phyloP scores from a whole-genome alignment of 2,888 invertebrate species.

The Pristionchus entomophagus region DNA sequence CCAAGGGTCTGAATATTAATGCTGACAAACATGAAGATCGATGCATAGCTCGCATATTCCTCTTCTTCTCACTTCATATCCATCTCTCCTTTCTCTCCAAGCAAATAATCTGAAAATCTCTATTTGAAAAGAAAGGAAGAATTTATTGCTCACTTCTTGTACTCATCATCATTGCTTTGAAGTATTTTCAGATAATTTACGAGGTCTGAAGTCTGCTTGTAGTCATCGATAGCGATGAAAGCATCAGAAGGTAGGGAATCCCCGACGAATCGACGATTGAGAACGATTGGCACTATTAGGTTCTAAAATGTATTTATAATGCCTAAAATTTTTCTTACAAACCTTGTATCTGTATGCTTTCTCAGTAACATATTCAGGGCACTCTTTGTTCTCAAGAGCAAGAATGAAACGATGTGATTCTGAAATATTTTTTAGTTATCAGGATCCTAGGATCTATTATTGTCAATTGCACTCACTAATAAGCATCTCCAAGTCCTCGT shows the following conservation, averaged over 20 bases:
- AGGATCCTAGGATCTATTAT: background rate
- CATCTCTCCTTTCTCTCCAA: background rate
- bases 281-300: conserved; percentile 7
- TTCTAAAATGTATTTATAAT: background rate
- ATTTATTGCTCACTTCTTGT: background rate
- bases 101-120: conserved; percentile 6
- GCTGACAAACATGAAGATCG: conserved; percentile 20
- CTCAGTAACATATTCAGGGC: background rate
- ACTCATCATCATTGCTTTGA: background rate
- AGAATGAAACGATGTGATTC: conserved; percentile 15
- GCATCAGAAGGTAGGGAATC: background rate
- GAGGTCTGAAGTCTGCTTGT: background rate
- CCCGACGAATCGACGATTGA: background rate
- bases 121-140: background rate
- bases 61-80: background rate
- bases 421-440: background rate
- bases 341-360: conserved; percentile 32
- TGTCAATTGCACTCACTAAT: background rate
- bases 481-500: background rate
- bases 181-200: background rate
- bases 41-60: conserved; percentile 10
- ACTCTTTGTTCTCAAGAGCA: background rate
- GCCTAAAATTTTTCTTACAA: background rate
- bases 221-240: conserved; percentile 31
- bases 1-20: background rate